Conservation (phyloP, 2,888 invertebrate species). For the Electrophaes corylata region DNA sequence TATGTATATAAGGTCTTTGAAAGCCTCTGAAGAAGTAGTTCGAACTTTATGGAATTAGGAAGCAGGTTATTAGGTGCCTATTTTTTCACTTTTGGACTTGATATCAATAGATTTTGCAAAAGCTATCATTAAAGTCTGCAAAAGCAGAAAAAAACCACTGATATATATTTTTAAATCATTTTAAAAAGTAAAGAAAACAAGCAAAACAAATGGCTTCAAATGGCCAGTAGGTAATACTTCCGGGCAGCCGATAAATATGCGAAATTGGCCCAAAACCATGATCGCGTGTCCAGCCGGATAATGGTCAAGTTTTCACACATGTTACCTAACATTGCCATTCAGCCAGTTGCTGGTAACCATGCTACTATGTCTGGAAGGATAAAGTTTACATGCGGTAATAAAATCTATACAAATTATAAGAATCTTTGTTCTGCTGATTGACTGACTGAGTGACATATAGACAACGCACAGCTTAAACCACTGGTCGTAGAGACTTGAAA, state of each 20-base stretch:
- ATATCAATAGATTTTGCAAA: no score
- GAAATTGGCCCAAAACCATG: constrained; percentile 27
- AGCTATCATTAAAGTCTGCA: not conserved
- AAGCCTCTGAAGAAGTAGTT: no score
- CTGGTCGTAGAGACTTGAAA: no score
- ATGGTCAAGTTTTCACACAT: constrained; percentile 37
- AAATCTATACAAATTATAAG: no score
- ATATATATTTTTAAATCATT: not conserved
- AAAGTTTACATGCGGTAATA: no score
- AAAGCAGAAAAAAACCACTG: not conserved
- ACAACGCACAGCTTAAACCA: no score
- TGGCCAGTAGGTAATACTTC: constrained; percentile 21
- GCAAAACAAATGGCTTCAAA: constrained; percentile 27
- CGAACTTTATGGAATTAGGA: no score
- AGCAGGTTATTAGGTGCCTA: no score
- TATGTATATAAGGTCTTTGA: no score
- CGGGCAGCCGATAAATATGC: constrained; percentile 25
- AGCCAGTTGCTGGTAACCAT: constrained; percentile 23
- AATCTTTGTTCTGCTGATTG: no score
- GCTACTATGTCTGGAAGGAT: not conserved
- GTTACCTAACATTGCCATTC: constrained; percentile 27
- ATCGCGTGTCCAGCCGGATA: constrained; percentile 31
- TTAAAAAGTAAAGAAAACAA: constrained; percentile 2
- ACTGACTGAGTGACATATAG: no score
- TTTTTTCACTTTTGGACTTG: no score